Evolutionary conservation across 2,888 invertebrate genomes (phyloP).

Genomic region (Watsonalla binaria): DNA sequence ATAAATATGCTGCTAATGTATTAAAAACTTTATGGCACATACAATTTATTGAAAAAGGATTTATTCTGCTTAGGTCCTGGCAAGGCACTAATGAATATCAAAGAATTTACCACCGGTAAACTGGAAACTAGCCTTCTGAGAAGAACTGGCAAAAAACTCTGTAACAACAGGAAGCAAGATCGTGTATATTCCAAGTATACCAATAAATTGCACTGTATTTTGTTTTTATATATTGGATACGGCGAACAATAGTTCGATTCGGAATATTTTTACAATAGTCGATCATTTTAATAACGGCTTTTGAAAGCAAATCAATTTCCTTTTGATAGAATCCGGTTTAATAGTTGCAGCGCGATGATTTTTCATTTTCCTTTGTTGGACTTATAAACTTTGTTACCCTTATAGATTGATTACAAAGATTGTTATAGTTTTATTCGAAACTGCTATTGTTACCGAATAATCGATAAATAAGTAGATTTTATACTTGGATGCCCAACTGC

Average conservation of each 20-base stretch:
- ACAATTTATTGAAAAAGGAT: too few relatives aligned
- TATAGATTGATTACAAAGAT: neutral
- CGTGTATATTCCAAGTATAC: neutral
- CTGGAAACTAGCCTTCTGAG: too few relatives aligned
- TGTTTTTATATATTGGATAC: neutral
- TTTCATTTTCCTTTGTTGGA: neutral
- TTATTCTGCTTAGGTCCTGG: too few relatives aligned
- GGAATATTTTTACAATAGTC: neutral
- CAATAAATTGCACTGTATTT: neutral
- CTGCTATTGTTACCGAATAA: neutral
- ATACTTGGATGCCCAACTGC: neutral
- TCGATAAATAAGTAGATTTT: neutral
- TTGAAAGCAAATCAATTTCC: conserved; percentile 1
- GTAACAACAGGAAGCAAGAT: too few relatives aligned
- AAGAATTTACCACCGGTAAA: too few relatives aligned
- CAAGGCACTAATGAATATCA: too few relatives aligned
- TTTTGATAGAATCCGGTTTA: neutral
- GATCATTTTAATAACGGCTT: neutral
- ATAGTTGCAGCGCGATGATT: neutral
- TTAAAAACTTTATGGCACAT: too few relatives aligned
- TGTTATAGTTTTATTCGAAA: neutral
- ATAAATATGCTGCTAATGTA: too few relatives aligned
- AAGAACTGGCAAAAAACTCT: too few relatives aligned
- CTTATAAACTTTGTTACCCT: neutral
- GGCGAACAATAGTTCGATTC: neutral